Base-by-base conservation (phyloP, 2,888 invertebrate species). In the Scelioninae gen. 2 region DNA sequence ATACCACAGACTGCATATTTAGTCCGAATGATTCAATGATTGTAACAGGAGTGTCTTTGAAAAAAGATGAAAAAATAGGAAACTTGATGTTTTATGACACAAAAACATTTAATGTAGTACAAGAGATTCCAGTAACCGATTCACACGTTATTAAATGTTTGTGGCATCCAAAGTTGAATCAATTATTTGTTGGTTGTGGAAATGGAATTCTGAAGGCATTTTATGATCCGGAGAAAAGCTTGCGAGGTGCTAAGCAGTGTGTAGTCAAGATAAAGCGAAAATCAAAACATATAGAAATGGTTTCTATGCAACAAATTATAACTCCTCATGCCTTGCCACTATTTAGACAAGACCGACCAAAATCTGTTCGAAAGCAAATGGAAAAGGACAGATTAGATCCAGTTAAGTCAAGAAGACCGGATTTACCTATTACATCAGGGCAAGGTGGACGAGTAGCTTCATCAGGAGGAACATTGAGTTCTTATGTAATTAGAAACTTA, bases 101-200 rank as follows among this genome's bases (percentile, higher is more conserved):
- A 0, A 91, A 92, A 63, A 94, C 92, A 0, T 94, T 95, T 78
- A 90, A 94, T 16, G 82, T 91, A 25, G 89, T 94, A 0, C 91
- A 92, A 37, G 90, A 92, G 74, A 91, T 97, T 61, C 90, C 91
- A 6, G 94, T 96, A 0, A 90, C 92, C 0, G 90, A 93, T 80
- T 92, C 95, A 0, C 95, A 95, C 76, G 92, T 96, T 0, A 94
- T 98, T 0, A 94, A 97, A 83, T 91, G 93, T 0, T 85, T 94
- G 0, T 99, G 99, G 99, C 98, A 99, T 87, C 95, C 98, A 0
- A 96, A 96, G 84, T 87, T 99, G n/a, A 98, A 99, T 84, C 99
- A 99, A 85, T 92, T 99, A 39, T 94, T 98, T 75, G 92, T 96
- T 0, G 95, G 97, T 0, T 94, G 95, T 78, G 96, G 96, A 0